Evolutionary conservation across 2,888 invertebrate genomes (phyloP).

Genomic region (Drosophila anceps): DNA sequence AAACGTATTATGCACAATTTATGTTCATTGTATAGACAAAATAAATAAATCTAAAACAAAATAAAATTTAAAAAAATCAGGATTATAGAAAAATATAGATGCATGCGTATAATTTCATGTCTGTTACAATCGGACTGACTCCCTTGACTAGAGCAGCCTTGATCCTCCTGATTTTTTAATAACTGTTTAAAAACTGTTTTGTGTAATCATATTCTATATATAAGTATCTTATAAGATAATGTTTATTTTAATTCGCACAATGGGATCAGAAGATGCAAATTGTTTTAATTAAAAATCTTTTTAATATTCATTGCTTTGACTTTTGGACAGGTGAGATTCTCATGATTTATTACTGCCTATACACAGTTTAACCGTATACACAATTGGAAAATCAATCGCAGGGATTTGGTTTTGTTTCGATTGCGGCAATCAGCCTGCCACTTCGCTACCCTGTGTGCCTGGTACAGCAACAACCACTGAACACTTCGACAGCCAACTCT

Average conservation of each 20-base stretch:
- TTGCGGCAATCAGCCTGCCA: constrained; percentile 46
- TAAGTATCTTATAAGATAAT: background rate
- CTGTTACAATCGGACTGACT: too few relatives aligned
- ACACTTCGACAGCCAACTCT: constrained; percentile 9
- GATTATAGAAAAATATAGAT: background rate
- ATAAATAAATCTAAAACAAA: background rate
- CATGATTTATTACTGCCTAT: constrained; percentile 37
- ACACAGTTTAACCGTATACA: constrained; percentile 11
- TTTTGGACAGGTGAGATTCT: constrained; percentile 19
- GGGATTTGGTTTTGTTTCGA: constrained; percentile 33
- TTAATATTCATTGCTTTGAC: constrained; percentile 38
- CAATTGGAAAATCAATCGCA: constrained; percentile 40
- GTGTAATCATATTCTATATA: background rate
- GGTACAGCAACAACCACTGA: background rate
- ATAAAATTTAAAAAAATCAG: background rate
- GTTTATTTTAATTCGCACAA: background rate
- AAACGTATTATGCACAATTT: background rate
- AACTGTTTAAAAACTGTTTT: too few relatives aligned
- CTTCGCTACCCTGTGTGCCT: constrained; percentile 27
- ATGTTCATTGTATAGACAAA: too few relatives aligned
- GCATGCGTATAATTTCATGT: too few relatives aligned
- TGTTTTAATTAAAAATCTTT: background rate
- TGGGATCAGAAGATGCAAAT: background rate
- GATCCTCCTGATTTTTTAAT: too few relatives aligned
- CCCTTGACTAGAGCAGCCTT: too few relatives aligned